Conservation (phyloP, 2,113 vertebrate genomes). For the Tragelaphus imberbis region DNA sequence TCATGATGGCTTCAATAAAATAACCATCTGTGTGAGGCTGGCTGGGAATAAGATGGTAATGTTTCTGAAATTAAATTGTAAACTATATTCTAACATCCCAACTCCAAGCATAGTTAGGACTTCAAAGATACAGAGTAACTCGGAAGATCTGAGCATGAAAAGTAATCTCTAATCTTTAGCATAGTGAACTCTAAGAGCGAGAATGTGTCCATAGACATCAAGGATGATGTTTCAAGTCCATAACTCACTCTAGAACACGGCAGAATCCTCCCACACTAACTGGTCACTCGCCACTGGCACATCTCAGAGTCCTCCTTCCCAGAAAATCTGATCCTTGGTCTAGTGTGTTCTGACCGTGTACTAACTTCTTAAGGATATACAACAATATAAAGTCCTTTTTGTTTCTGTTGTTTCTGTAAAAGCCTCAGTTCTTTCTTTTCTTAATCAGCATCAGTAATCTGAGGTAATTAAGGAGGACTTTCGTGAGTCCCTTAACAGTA, state of each 20-base stretch:
- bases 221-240: neutral
- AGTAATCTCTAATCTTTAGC: neutral
- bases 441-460: neutral
- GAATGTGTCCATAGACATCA: neutral
- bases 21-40: neutral
- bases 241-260: neutral
- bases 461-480: neutral
- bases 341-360: neutral
- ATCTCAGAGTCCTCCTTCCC: neutral
- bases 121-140: neutral
- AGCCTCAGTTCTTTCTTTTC: neutral
- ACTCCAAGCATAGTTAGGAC: neutral
- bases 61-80: conserved; percentile 20
- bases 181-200: neutral
- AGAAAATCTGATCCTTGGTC: neutral
- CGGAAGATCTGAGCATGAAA: neutral
- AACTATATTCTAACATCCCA: neutral
- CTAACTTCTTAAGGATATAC: neutral
- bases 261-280: neutral
- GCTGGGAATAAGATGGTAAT: neutral
- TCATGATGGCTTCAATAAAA: conserved; percentile 3
- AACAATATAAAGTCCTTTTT: neutral
- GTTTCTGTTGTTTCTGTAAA: neutral
- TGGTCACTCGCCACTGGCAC: neutral
- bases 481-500: neutral